Percentiles rank a stretch among this genome's conserved stretches.
phyloP scores from a whole-genome alignment of 2,888 invertebrate species.

The Epirrhoe alternata region DNA sequence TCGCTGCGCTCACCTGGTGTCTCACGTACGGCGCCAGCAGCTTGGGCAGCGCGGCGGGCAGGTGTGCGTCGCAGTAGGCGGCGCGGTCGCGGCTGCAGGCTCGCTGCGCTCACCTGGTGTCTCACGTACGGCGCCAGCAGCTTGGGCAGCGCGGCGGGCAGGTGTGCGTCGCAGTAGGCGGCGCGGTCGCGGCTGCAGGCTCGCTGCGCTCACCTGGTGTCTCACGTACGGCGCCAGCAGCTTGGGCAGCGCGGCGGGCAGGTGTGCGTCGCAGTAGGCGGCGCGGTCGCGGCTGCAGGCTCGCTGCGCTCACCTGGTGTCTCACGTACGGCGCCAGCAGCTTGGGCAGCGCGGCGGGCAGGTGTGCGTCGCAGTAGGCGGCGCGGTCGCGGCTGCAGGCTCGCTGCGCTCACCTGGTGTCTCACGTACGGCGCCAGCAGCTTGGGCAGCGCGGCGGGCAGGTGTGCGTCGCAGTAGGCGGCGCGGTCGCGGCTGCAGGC shows the following conservation, averaged over 20 bases:
- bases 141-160: slow-evolving; percentile 95
- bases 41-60: slow-evolving; percentile 95
- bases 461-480: slow-evolving; percentile 96
- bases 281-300: slow-evolving; percentile 87
- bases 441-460: slow-evolving; percentile 95
- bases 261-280: slow-evolving; percentile 96
- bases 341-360: slow-evolving; percentile 95
- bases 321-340: slow-evolving; percentile 92
- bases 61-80: slow-evolving; percentile 96
- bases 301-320: slow-evolving; percentile 82
- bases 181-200: slow-evolving; percentile 87
- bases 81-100: slow-evolving; percentile 87
- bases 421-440: slow-evolving; percentile 92
- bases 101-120: slow-evolving; percentile 82
- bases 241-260: slow-evolving; percentile 95
- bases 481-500: slow-evolving; percentile 87
- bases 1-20: slow-evolving; percentile 82
- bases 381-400: slow-evolving; percentile 87
- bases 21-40: slow-evolving; percentile 92
- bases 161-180: slow-evolving; percentile 96
- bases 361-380: slow-evolving; percentile 96
- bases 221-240: slow-evolving; percentile 92
- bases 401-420: slow-evolving; percentile 82
- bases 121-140: slow-evolving; percentile 92
- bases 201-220: slow-evolving; percentile 82